Evolutionary conservation across 2,888 invertebrate species (phyloP).

Genomic region (Leptopilina myrica): DNA sequence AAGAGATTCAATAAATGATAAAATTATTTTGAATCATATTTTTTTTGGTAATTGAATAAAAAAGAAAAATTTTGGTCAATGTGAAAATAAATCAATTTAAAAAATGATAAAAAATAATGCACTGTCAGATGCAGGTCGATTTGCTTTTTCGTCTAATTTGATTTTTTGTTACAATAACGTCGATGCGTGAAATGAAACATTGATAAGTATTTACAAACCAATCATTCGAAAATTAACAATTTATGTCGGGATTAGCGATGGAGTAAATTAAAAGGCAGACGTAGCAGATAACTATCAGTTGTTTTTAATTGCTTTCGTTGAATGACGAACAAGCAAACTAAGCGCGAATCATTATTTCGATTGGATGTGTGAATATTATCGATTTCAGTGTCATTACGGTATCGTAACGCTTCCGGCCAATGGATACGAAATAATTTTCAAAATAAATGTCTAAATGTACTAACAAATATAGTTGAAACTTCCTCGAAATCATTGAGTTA

Average conservation of each 20-base stretch:
- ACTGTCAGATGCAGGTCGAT: conserved; percentile 5
- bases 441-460: conserved; percentile 24
- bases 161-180: neutral
- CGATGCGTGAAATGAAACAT: conserved; percentile 28
- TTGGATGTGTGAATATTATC: conserved; percentile 32
- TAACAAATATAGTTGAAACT: neutral
- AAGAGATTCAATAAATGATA: too few species aligned
- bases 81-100: too few species aligned
- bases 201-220: conserved; percentile 29
- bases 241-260: conserved; percentile 3
- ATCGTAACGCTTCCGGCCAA: conserved; percentile 37
- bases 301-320: conserved; percentile 23
- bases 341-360: conserved; percentile 33
- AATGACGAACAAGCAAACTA: conserved; percentile 33
- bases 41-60: neutral
- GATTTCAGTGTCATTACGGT: conserved; percentile 9
- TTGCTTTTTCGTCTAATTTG: conserved; percentile 9
- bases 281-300: conserved; percentile 26
- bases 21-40: neutral
- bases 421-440: conserved; percentile 30
- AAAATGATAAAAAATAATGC: neutral
- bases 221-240: conserved; percentile 31
- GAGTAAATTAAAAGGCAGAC: conserved; percentile 34
- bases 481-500: conserved; percentile 38
- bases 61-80: neutral